Conservation (phyloP, 2,888 invertebrate genomes). For the Trachelus troglodyta region DNA sequence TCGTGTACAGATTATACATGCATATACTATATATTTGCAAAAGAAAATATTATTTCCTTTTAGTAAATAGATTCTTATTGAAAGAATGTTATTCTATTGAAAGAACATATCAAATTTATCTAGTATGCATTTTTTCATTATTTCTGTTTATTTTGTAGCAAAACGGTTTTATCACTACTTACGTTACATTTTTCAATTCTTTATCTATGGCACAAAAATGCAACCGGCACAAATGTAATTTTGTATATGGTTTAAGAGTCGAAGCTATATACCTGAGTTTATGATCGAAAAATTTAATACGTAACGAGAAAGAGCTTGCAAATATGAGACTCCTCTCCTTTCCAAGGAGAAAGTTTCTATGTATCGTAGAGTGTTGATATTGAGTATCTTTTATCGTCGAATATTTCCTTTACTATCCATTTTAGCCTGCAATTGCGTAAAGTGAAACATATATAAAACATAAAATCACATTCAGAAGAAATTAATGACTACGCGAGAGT, state of each 20-base stretch:
- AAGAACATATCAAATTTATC: slow-evolving; percentile 29
- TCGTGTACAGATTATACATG: background rate
- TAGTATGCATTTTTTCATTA: slow-evolving; percentile 49
- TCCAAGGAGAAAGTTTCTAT: too few relatives aligned
- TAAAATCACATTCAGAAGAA: too few relatives aligned
- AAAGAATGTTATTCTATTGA: slow-evolving; percentile 25
- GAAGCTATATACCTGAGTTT: slow-evolving; percentile 23
- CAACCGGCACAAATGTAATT: too few relatives aligned
- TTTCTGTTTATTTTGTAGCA: slow-evolving; percentile 19
- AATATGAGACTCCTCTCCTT: slow-evolving; percentile 10
- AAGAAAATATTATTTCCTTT: slow-evolving; percentile 25
- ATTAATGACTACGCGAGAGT: too few relatives aligned
- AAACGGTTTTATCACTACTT: slow-evolving; percentile 14
- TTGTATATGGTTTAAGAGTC: slow-evolving; percentile 15
- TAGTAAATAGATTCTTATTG: slow-evolving; percentile 28
- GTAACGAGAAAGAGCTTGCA: slow-evolving; percentile 13
- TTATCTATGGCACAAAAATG: slow-evolving; percentile 7
- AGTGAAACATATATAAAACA: background rate
- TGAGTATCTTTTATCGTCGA: too few relatives aligned
- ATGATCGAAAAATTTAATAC: slow-evolving; percentile 18
- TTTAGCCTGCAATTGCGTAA: background rate
- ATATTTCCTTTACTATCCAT: too few relatives aligned
- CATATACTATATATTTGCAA: background rate
- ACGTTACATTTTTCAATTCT: slow-evolving; percentile 19
- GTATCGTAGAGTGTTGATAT: too few relatives aligned